A percentile compares a stretch with the other conserved stretches of the same genome.
phyloP scores from a whole-genome alignment of 2,888 invertebrate species.

The Synergus itoensis region DNA sequence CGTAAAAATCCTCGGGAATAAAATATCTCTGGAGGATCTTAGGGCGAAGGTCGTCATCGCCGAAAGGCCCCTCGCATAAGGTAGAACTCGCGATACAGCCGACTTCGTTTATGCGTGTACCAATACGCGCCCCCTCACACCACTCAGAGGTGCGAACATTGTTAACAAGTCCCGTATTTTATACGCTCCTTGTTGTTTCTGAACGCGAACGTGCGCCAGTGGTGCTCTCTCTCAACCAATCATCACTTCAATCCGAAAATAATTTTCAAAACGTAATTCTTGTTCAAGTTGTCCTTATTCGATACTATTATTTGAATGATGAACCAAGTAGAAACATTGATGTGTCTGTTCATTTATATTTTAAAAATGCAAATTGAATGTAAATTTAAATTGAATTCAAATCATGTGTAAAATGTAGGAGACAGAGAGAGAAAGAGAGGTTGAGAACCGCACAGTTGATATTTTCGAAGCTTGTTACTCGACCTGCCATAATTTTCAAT shows the following conservation, averaged over 20 bases:
- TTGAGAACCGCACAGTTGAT: constrained; percentile 63
- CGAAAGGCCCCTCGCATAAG: constrained; percentile 70
- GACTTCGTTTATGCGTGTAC: constrained; percentile 50
- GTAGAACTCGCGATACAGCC: constrained; percentile 54
- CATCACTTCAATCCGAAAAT: background rate
- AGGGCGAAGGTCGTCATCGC: constrained; percentile 76
- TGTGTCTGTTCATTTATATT: too few relatives aligned
- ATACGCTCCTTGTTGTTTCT: constrained; percentile 65
- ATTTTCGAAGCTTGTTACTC: constrained; percentile 66
- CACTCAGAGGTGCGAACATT: constrained; percentile 75
- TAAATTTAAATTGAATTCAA: too few relatives aligned
- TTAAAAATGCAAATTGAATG: too few relatives aligned
- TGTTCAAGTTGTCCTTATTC: background rate
- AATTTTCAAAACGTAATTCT: background rate
- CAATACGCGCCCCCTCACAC: constrained; percentile 49
- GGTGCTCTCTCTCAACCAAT: constrained; percentile 59
- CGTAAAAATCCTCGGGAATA: constrained; percentile 77
- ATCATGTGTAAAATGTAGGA: background rate
- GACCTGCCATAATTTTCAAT: constrained; percentile 68
- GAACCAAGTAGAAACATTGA: background rate
- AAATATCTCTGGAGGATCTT: constrained; percentile 76
- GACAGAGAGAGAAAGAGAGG: background rate
- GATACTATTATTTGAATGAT: background rate
- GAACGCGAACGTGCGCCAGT: constrained; percentile 57
- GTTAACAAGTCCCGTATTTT: constrained; percentile 77